phyloP scores from a whole-genome alignment of 2,113 vertebrate species.

The Grantiella picta region DNA sequence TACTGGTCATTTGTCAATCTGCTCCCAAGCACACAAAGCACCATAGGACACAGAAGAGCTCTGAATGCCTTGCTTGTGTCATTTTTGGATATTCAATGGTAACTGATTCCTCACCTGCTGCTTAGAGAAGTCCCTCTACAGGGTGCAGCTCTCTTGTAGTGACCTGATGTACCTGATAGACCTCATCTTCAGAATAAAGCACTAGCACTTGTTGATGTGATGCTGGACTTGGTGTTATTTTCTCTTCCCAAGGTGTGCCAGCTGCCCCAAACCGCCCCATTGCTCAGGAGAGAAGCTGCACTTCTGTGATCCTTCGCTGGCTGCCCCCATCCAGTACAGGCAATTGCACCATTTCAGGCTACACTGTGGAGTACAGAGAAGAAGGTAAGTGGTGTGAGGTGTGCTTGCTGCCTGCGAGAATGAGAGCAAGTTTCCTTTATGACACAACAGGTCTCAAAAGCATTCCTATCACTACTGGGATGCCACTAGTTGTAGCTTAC shows the following conservation, averaged over 20 bases:
- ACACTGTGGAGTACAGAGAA: constrained; percentile 93
- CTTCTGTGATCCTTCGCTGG: constrained; percentile 93
- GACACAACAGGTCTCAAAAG: not conserved
- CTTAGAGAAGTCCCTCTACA: not conserved
- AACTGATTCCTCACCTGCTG: not conserved
- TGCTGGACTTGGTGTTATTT: not conserved
- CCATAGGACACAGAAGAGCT: not conserved
- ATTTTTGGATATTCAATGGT: not conserved
- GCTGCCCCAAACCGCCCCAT: constrained; percentile 90
- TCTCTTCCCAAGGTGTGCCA: constrained; percentile 81
- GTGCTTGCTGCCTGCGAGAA: not conserved
- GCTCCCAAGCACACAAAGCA: not conserved
- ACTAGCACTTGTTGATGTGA: not conserved
- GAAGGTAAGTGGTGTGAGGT: constrained; percentile 78
- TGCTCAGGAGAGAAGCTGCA: constrained; percentile 92
- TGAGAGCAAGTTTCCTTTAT: not conserved
- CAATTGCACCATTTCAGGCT: constrained; percentile 91
- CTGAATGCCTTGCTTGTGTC: not conserved
- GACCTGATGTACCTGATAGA: not conserved
- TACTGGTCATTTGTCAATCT: not conserved
- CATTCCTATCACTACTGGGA: not conserved
- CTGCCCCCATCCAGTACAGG: constrained; percentile 88
- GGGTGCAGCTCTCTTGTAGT: not conserved
- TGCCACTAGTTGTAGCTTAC: not conserved
- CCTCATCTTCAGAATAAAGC: not conserved